Evolutionary conservation across 2,797 vertebrate species (phyloP).

Genomic region (Chloroceryle inda): DNA sequence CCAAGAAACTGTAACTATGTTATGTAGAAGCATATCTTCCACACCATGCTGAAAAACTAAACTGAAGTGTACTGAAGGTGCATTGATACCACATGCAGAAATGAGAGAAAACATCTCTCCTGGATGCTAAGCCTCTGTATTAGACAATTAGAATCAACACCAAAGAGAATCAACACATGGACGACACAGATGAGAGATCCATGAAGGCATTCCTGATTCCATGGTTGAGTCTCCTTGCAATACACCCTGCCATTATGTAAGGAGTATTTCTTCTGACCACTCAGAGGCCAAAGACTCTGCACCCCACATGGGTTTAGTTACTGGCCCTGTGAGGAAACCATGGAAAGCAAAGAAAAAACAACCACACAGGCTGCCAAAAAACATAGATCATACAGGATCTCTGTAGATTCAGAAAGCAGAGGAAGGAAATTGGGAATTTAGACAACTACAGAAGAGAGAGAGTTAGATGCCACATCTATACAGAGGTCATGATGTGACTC

Average conservation of each 20-base stretch:
- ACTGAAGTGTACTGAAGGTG: neutral
- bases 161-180: neutral
- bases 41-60: neutral
- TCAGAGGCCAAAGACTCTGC: neutral
- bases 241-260: neutral
- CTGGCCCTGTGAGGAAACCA: neutral
- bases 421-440: neutral
- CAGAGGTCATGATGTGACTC: neutral
- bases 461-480: neutral
- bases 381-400: neutral
- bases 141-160: neutral
- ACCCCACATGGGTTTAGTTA: neutral
- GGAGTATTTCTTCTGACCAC: accelerated
- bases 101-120: neutral
- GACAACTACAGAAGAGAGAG: neutral
- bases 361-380: neutral
- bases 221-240: neutral
- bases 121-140: neutral
- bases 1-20: neutral
- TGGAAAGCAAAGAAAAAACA: neutral
- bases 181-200: neutral
- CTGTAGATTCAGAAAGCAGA: neutral
- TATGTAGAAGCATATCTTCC: neutral
- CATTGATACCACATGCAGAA: neutral
- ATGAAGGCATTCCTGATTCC: neutral